These are phyloP conservation scores for Albula goreensis DNA, from an alignment of 2,113 vertebrate genomes.

Conservation along the genomic window DNA sequence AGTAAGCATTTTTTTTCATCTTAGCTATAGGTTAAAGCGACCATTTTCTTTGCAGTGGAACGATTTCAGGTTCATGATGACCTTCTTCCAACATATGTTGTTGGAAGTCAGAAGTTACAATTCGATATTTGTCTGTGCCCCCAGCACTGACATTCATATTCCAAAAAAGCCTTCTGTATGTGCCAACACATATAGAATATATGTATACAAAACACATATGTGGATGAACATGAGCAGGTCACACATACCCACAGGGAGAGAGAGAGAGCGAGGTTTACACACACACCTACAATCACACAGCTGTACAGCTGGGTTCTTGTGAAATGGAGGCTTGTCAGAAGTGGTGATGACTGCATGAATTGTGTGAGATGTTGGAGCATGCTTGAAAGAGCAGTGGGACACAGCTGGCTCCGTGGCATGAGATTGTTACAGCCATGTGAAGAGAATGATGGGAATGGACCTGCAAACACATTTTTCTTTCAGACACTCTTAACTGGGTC, in stretches of 20 bases:
- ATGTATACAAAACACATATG: neutral
- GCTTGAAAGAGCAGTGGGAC: slow-evolving; percentile 18
- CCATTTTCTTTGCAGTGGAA: neutral
- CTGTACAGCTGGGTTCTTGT: slow-evolving; percentile 36
- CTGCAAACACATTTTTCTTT: slow-evolving; percentile 32
- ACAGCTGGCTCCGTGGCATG: slow-evolving; percentile 39
- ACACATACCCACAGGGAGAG: slow-evolving; percentile 4
- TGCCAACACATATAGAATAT: slow-evolving; percentile 13
- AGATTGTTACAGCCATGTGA: neutral
- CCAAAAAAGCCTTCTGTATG: neutral
- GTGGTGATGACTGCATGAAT: slow-evolving; percentile 22
- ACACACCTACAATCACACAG: slow-evolving; percentile 33
- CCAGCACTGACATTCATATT: neutral
- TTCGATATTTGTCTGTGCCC: neutral
- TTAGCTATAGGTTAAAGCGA: neutral
- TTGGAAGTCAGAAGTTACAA: neutral
- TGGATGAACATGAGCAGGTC: neutral
- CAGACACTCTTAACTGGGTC: slow-evolving; percentile 18
- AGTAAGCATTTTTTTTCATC: neutral
- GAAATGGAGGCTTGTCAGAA: slow-evolving; percentile 30
- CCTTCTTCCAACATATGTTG: neutral
- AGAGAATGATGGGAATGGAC: slow-evolving; percentile 1
- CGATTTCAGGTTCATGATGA: too few relatives aligned
- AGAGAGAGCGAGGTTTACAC: neutral
- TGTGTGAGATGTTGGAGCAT: slow-evolving; percentile 25